phyloP scores from a whole-genome alignment of 2,797 vertebrate genomes.

The Catamblyrhynchus diadema region DNA sequence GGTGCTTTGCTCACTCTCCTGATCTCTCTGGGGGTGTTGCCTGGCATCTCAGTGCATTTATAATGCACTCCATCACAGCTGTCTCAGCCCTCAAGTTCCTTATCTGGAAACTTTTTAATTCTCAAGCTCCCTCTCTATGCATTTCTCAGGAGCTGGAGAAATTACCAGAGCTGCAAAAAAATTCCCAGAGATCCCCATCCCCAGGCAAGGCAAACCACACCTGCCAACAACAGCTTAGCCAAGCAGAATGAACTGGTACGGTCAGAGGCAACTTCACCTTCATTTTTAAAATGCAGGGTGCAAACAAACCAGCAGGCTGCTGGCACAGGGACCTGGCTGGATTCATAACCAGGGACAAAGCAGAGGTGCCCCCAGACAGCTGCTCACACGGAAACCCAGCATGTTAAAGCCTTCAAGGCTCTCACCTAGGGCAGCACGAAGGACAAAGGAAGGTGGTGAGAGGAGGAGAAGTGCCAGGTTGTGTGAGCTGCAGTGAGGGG shows the following conservation, averaged over 20 bases:
- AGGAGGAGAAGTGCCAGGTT: background rate
- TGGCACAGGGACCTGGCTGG: background rate
- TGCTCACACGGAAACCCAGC: background rate
- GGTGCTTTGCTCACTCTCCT: background rate
- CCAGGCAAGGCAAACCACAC: accelerated
- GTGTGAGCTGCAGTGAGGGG: background rate
- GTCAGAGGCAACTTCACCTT: background rate
- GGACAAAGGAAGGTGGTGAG: background rate
- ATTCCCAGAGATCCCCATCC: background rate
- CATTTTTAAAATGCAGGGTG: background rate
- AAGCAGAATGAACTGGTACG: background rate
- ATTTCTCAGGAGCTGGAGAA: background rate
- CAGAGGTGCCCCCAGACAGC: background rate
- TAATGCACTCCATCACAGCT: background rate
- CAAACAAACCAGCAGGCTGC: background rate
- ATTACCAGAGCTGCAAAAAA: background rate
- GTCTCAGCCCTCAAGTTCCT: background rate
- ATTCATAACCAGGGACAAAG: background rate
- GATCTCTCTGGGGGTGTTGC: background rate
- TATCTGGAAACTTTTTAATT: background rate
- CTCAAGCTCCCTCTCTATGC: background rate
- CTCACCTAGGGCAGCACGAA: background rate
- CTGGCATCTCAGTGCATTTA: background rate
- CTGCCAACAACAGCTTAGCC: background rate
- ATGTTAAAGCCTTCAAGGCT: background rate